A percentile compares a stretch with the other conserved stretches of the same genome.
Conservation (phyloP, 2,797 vertebrate genomes). For the Microcaecilia unicolor region DNA sequence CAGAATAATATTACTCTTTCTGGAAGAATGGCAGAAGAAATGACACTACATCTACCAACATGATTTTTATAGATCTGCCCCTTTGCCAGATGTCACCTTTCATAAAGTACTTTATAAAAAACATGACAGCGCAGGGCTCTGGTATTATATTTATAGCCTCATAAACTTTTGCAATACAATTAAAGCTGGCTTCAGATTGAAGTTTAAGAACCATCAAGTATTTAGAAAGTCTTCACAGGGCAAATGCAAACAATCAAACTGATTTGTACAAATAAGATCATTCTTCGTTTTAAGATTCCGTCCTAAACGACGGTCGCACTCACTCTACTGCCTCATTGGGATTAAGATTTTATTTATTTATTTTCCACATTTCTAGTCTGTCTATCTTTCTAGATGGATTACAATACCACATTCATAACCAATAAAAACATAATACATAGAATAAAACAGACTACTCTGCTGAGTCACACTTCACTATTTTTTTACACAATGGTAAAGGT, state of each 20-base stretch:
- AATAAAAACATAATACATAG: no score
- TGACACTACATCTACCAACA: constrained; percentile 59
- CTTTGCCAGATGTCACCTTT: constrained; percentile 70
- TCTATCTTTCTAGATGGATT: no score
- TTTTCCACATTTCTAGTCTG: no score
- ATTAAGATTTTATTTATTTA: no score
- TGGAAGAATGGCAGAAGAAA: constrained; percentile 58
- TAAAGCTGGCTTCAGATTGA: constrained; percentile 38
- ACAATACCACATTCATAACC: no score
- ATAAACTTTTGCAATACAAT: constrained; percentile 50
- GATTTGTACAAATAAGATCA: constrained; percentile 18
- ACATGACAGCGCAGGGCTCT: constrained; percentile 41
- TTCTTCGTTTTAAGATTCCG: no score
- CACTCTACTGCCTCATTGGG: no score
- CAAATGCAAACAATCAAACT: constrained; percentile 29
- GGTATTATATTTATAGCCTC: constrained; percentile 27
- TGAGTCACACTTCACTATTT: no score
- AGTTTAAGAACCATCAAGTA: constrained; percentile 35
- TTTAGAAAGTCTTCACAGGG: constrained; percentile 33
- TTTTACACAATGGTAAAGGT: no score
- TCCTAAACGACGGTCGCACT: no score
- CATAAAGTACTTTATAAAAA: constrained; percentile 66
- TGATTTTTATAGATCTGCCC: constrained; percentile 69
- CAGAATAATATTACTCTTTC: constrained; percentile 72
- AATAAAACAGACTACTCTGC: no score